Evolutionary conservation across 2,113 vertebrate genomes (phyloP).

Genomic region (Dromas ardeola): DNA sequence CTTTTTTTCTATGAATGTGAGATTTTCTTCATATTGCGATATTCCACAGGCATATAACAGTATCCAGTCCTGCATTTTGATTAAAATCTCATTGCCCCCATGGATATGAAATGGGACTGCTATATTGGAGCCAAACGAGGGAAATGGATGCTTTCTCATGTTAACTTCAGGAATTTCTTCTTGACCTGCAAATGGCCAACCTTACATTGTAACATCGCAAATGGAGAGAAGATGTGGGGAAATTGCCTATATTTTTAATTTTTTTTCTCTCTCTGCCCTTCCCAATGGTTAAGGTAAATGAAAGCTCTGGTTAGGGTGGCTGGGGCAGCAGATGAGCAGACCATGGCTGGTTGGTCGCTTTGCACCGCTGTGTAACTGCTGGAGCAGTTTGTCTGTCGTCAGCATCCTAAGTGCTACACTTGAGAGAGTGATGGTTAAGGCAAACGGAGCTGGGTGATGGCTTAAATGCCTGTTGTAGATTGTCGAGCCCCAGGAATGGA

Average conservation of each 20-base stretch:
- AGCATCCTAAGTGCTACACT: neutral
- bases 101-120: neutral
- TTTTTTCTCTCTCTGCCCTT: neutral
- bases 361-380: neutral
- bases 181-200: neutral
- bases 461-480: slow-evolving; percentile 31
- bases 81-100: neutral
- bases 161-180: neutral
- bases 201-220: rapidly evolving
- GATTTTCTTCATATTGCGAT: neutral
- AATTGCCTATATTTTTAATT: neutral
- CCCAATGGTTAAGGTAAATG: neutral
- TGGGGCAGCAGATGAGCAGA: neutral
- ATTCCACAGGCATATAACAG: neutral
- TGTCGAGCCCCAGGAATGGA: neutral
- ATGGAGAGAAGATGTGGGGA: neutral
- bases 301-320: neutral
- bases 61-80: neutral
- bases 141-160: neutral
- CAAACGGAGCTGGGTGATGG: neutral
- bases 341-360: neutral
- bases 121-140: neutral
- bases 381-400: neutral
- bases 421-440: neutral
- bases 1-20: neutral